These are phyloP conservation scores for Pogonomyrmex californicus DNA, from an alignment of 1,140 invertebrate species.

Conservation along the genomic window DNA sequence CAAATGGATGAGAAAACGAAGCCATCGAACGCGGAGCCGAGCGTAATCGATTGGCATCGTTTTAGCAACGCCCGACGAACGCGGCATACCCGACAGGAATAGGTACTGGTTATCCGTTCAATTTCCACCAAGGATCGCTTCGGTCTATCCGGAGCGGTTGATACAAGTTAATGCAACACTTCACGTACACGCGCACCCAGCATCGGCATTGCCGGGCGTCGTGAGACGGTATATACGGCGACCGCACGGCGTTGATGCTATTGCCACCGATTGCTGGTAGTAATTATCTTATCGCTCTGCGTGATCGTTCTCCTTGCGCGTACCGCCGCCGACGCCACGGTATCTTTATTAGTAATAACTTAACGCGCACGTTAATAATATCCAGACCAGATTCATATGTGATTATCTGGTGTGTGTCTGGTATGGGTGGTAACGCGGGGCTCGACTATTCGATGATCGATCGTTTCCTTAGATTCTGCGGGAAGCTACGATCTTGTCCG, in stretches of 20 bases:
- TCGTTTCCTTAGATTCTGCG: conserved; percentile 55
- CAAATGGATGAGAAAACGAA: conserved; percentile 22
- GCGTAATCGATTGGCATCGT: conserved; percentile 31
- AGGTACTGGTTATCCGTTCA: conserved; percentile 46
- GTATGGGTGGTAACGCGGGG: neutral
- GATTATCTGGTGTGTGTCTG: neutral
- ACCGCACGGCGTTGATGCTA: conserved; percentile 3
- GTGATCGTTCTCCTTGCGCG: conserved; percentile 41
- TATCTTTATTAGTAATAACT: conserved; percentile 64
- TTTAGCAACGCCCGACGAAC: conserved; percentile 39
- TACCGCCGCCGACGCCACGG: conserved; percentile 5
- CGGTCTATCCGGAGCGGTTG: conserved; percentile 38
- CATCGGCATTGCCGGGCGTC: neutral
- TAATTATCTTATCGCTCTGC: conserved; percentile 57
- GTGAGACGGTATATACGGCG: conserved; percentile 11
- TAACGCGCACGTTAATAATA: conserved; percentile 57
- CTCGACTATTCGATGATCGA: conserved; percentile 38
- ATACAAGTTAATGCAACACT: conserved; percentile 36
- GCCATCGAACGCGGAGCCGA: neutral
- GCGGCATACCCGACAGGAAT: conserved; percentile 18
- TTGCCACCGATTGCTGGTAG: conserved; percentile 51
- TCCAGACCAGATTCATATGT: conserved; percentile 5
- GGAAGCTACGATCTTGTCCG: conserved; percentile 2
- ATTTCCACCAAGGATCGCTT: conserved; percentile 57
- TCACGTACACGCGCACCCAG: neutral